Evolutionary conservation across 2,888 invertebrate species (phyloP).

Genomic region (Agrochola litura): DNA sequence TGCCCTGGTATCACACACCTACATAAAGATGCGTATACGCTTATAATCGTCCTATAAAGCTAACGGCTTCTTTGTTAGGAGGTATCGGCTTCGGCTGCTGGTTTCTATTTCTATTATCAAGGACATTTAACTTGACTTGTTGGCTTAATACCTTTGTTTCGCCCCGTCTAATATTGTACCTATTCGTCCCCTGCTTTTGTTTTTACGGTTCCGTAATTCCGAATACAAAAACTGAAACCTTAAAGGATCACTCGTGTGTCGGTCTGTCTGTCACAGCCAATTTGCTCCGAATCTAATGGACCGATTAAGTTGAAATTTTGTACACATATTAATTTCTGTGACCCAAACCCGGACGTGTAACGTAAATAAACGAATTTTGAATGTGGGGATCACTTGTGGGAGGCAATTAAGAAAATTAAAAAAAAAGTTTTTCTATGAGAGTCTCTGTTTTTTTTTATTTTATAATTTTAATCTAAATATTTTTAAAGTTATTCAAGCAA

Average conservation of each 20-base stretch:
- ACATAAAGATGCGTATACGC: conserved; percentile 68
- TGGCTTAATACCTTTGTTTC: conserved; percentile 59
- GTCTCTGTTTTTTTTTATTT: no score
- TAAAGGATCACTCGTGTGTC: not conserved
- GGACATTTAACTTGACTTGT: conserved; percentile 73
- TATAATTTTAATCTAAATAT: no score
- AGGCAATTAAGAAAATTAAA: no score
- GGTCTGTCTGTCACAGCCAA: not conserved
- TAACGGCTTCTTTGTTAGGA: conserved; percentile 69
- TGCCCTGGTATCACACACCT: conserved; percentile 61
- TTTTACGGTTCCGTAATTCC: not conserved
- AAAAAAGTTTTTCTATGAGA: no score
- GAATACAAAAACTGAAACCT: not conserved
- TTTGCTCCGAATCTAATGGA: no score
- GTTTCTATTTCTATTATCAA: conserved; percentile 71
- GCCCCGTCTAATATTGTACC: conserved; percentile 71
- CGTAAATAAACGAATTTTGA: no score
- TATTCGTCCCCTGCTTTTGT: conserved; percentile 27
- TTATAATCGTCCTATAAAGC: conserved; percentile 55
- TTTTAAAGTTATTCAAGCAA: no score
- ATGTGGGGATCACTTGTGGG: no score
- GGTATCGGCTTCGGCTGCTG: conserved; percentile 56
- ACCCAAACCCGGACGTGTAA: no score
- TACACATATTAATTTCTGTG: no score
- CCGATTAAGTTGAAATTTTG: no score